Conservation (phyloP, 2,888 invertebrate genomes). For the Dascillus cervinus region DNA sequence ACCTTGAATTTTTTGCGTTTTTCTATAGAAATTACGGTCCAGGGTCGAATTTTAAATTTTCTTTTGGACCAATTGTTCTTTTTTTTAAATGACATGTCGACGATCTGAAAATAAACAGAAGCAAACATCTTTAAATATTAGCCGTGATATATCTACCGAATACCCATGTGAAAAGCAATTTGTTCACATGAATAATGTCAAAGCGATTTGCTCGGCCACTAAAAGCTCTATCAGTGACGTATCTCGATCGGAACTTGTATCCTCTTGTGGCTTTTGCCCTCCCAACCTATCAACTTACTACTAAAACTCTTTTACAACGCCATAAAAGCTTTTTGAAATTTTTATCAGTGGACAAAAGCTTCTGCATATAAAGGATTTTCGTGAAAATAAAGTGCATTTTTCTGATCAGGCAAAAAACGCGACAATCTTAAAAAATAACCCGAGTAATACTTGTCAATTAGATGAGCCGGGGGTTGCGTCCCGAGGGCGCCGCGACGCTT, state of each 20-base stretch:
- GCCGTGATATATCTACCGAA: too few relatives aligned
- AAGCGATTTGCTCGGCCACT: constrained; percentile 41
- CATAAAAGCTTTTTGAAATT: constrained; percentile 19
- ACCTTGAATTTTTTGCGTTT: too few relatives aligned
- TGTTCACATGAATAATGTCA: constrained; percentile 41
- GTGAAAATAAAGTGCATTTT: too few relatives aligned
- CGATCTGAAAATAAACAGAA: too few relatives aligned
- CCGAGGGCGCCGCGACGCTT: constrained; percentile 26
- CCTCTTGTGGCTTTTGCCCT: constrained; percentile 33
- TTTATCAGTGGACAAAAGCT: constrained; percentile 16
- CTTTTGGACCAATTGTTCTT: too few relatives aligned
- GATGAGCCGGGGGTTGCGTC: constrained; percentile 18
- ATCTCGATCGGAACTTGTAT: constrained; percentile 34
- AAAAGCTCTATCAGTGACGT: constrained; percentile 39
- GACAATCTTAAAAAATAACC: too few relatives aligned
- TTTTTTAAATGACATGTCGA: too few relatives aligned
- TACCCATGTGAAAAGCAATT: constrained; percentile 28
- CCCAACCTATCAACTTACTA: constrained; percentile 16
- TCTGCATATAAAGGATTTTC: too few relatives aligned
- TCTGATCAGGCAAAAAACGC: too few relatives aligned
- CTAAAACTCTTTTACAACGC: constrained; percentile 14
- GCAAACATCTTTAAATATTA: too few relatives aligned
- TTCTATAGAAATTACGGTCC: too few relatives aligned
- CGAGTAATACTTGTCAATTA: constrained; percentile 26
- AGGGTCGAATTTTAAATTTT: too few relatives aligned